phyloP scores from a whole-genome alignment of 2,888 invertebrate genomes.

The Drosophila sordidula region DNA sequence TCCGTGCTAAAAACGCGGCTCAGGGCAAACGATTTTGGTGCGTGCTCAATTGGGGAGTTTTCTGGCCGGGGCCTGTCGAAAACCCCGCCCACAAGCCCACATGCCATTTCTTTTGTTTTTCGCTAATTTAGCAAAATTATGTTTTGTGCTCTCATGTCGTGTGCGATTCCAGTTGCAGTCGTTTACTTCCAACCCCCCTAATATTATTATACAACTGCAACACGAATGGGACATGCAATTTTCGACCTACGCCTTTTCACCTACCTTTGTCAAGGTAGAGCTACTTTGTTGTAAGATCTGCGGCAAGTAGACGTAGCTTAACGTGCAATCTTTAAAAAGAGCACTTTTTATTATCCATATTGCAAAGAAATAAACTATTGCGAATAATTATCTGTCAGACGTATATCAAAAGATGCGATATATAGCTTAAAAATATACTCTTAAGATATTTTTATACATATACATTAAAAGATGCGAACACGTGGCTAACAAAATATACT shows the following conservation, averaged over 20 bases:
- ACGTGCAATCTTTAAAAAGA: too few species aligned
- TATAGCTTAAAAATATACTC: too few species aligned
- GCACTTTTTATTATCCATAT: too few species aligned
- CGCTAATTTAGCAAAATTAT: constrained; percentile 83
- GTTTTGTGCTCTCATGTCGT: constrained; percentile 67
- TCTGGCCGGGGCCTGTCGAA: constrained; percentile 27
- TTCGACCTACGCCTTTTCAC: constrained; percentile 25
- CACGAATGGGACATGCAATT: constrained; percentile 71
- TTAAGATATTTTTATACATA: too few species aligned
- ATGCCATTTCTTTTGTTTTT: constrained; percentile 78
- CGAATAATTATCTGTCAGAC: too few species aligned
- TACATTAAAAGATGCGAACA: too few species aligned
- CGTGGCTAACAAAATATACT: too few species aligned
- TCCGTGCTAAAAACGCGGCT: constrained; percentile 25
- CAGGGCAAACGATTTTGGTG: constrained; percentile 76
- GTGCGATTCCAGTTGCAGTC: constrained; percentile 59
- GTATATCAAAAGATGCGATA: too few species aligned
- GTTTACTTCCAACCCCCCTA: constrained; percentile 9
- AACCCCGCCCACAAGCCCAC: constrained; percentile 42
- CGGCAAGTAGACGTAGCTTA: background rate
- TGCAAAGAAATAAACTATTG: too few species aligned
- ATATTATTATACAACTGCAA: constrained; percentile 69
- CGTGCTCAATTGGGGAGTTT: constrained; percentile 83
- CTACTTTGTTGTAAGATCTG: background rate
- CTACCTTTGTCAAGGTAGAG: constrained; percentile 1